Percentiles rank a stretch among this genome's conserved stretches.
These are phyloP conservation scores for Eutolmus rufibarbis DNA, from an alignment of 2,888 invertebrate genomes.

Conservation along the genomic window DNA sequence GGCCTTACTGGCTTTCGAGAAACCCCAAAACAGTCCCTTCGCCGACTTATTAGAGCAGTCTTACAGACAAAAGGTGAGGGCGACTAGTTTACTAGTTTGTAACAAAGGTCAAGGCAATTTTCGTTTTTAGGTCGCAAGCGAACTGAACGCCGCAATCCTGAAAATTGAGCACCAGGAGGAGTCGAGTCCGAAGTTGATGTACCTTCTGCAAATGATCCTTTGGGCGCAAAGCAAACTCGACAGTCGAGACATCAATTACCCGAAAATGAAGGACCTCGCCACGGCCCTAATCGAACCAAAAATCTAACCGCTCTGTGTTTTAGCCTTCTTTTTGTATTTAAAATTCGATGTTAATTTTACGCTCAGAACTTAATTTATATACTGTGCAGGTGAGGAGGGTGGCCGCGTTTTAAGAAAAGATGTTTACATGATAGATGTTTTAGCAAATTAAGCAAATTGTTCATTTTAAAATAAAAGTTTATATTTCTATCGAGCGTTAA, in stretches of 20 bases:
- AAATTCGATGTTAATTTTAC: slow-evolving; percentile 22
- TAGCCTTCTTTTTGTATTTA: background rate
- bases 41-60: slow-evolving; percentile 91
- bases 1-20: slow-evolving; percentile 94
- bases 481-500: slow-evolving; percentile 6
- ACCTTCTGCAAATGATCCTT: slow-evolving; percentile 87
- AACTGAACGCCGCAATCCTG: slow-evolving; percentile 96
- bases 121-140: slow-evolving; percentile 83
- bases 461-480: slow-evolving; percentile 33
- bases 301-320: slow-evolving; percentile 17
- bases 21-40: slow-evolving; percentile 93
- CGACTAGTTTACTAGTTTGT: background rate
- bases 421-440: slow-evolving; percentile 32
- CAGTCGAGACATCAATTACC: slow-evolving; percentile 92
- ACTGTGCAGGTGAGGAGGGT: slow-evolving; percentile 1
- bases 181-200: slow-evolving; percentile 90
- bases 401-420: background rate
- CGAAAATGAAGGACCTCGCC: slow-evolving; percentile 92
- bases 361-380: slow-evolving; percentile 27
- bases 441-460: slow-evolving; percentile 16
- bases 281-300: slow-evolving; percentile 77
- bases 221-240: slow-evolving; percentile 97
- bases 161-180: slow-evolving; percentile 92
- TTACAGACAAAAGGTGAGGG: slow-evolving; percentile 86
- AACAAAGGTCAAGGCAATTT: background rate